Conservation (phyloP, 64 coral and sea anemone genomes). For the Astreopora myriophthalma region DNA sequence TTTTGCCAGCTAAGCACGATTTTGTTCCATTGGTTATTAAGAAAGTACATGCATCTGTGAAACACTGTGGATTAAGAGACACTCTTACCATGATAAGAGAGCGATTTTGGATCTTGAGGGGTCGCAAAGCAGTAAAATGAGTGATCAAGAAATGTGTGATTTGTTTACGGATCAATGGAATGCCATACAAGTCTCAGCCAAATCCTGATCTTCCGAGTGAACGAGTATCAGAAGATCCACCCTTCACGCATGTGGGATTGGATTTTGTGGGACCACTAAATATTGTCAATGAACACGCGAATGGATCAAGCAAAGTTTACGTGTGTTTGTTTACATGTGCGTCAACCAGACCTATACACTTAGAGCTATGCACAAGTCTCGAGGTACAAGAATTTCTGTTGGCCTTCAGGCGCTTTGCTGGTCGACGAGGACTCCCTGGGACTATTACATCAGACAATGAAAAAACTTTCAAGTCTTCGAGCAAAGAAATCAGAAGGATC, state of each 20-base stretch:
- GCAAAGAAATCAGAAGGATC: too few relatives aligned
- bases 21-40: slow-evolving; percentile 2
- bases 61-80: slow-evolving; percentile 33
- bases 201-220: not conserved
- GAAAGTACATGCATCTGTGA: not conserved
- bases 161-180: not conserved
- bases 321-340: slow-evolving; percentile 24
- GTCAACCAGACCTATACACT: slow-evolving; percentile 20
- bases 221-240: slow-evolving; percentile 54
- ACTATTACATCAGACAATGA: slow-evolving; percentile 28
- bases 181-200: not conserved
- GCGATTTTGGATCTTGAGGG: slow-evolving; percentile 37
- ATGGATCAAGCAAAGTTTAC: not conserved
- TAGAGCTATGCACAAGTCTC: not conserved
- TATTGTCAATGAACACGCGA: not conserved
- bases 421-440: not conserved
- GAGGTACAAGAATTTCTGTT: slow-evolving; percentile 4
- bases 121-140: slow-evolving; percentile 27
- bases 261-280: slow-evolving; percentile 35
- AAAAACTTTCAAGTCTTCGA: slow-evolving; percentile 13
- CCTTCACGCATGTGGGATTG: slow-evolving; percentile 43
- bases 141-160: slow-evolving; percentile 15
- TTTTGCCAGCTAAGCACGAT: slow-evolving; percentile 10
- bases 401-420: not conserved
- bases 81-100: slow-evolving; percentile 25